Conservation (phyloP, 2,113 vertebrate species). For the Phyllopteryx taeniolatus region DNA sequence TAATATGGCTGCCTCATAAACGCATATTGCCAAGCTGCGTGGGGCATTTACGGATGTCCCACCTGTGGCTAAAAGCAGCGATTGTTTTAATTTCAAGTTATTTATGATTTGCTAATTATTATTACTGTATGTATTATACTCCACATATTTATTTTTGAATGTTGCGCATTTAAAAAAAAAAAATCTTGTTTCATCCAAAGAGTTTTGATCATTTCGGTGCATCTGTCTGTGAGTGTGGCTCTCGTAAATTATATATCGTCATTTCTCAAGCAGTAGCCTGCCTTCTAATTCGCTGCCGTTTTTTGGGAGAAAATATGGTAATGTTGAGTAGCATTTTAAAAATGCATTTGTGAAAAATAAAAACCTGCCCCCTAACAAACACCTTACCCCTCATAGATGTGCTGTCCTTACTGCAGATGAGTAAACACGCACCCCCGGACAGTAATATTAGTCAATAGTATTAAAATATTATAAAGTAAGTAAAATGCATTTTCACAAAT, state of each 20-base stretch:
- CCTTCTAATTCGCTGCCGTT: background rate
- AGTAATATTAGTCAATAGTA: too few species aligned
- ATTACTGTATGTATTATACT: background rate
- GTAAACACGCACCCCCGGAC: too few species aligned
- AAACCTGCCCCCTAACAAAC: too few species aligned
- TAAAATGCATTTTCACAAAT: too few species aligned
- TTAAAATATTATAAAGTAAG: too few species aligned
- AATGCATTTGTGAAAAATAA: too few species aligned
- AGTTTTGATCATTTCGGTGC: constrained; percentile 3
- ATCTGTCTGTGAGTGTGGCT: background rate
- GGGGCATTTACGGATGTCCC: background rate
- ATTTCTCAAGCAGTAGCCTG: background rate
- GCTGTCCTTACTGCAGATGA: too few species aligned
- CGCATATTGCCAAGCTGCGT: background rate
- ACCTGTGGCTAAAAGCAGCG: background rate
- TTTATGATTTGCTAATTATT: background rate
- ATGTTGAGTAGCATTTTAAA: too few species aligned
- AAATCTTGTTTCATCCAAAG: constrained; percentile 43
- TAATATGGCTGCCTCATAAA: background rate
- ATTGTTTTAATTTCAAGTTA: background rate
- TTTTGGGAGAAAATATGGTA: too few species aligned
- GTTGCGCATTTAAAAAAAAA: background rate
- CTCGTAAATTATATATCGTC: background rate
- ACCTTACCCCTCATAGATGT: too few species aligned
- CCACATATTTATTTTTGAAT: constrained; percentile 1